phyloP scores from a whole-genome alignment of 2,113 vertebrate species.

The Oryzias curvinotus region DNA sequence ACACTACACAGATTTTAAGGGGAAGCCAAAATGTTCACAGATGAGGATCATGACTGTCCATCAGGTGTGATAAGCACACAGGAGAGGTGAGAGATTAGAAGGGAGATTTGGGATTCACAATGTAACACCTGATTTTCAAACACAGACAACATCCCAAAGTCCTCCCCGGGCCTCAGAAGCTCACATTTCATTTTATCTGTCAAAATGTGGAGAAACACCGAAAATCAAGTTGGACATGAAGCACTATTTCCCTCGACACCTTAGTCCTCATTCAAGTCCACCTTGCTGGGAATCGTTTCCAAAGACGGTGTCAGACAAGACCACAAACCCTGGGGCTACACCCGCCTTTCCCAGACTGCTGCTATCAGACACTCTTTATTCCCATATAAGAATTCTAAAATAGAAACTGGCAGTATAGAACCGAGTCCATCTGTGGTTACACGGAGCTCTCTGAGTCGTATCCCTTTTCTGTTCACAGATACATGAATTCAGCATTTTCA shows the following conservation, averaged over 20 bases:
- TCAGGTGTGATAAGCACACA: slow-evolving; percentile 41
- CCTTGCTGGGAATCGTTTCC: slow-evolving; percentile 77
- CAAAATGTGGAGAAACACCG: slow-evolving; percentile 56
- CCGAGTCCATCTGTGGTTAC: slow-evolving; percentile 69
- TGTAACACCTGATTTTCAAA: slow-evolving; percentile 68
- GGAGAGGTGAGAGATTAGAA: slow-evolving; percentile 63
- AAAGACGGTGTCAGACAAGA: slow-evolving; percentile 76
- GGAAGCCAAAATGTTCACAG: slow-evolving; percentile 32
- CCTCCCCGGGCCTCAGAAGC: slow-evolving; percentile 21
- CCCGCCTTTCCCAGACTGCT: slow-evolving; percentile 73
- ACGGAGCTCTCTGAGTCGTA: slow-evolving; percentile 47
- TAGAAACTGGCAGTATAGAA: slow-evolving; percentile 65
- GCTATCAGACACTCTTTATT: slow-evolving; percentile 78
- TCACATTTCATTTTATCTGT: slow-evolving; percentile 62
- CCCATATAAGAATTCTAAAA: slow-evolving; percentile 74
- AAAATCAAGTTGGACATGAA: slow-evolving; percentile 68
- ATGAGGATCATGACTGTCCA: slow-evolving; percentile 28
- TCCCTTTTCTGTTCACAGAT: slow-evolving; percentile 57
- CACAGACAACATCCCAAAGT: slow-evolving; percentile 46
- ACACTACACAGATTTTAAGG: slow-evolving; percentile 6
- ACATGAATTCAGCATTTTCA: slow-evolving; percentile 42
- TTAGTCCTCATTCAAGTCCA: slow-evolving; percentile 57
- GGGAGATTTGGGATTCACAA: slow-evolving; percentile 68
- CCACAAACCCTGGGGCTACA: slow-evolving; percentile 70
- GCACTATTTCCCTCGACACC: slow-evolving; percentile 67